Evolutionary conservation across 2,888 invertebrate species (phyloP), one percentile per base, ranked within the genome.

Genomic region (Bugulina stolonifera): DNA sequence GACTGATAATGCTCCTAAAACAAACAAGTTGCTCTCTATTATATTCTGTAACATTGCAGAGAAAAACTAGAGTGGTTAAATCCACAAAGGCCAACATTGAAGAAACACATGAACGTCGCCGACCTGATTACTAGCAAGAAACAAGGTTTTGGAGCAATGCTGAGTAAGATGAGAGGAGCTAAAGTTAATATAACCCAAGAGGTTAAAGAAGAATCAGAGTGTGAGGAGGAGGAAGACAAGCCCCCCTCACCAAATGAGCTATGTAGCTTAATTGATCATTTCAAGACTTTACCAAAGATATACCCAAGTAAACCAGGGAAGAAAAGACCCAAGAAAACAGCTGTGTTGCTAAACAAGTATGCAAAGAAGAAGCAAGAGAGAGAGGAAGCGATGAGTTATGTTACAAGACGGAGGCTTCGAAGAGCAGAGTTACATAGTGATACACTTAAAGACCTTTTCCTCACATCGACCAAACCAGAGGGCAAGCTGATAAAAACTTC

Each of bases 261-360:
- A 14, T 27, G 32, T 32, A 18, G 25, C 10, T 64, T 64, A 32
- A 64, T 64, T 27, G 64, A 64, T 5, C 64, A 64, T 64, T 64
- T 64, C 27, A 64, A 64, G 32, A 64, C 64, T 34, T 32, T 64
- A 5, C 64, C 64, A 25, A 64, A 64, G 27, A 64, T 64, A 5
- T 64, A 64, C 64, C 64, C 64, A 14, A 32, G 32, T n/a, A 64
- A 64, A 32, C 64, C 64, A 14, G 32, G 32, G 27, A 64, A 64
- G n/a, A 22, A 27, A 3, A 64, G n/a, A 32, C 32, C 64, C 1
- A 64, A 64, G 64, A 27, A 27, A 3, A 64, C 64, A 64, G 64
- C 10, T 27, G 5, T 27, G 14, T 29, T 64, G 64, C 22, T 64
- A 2, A 32, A 64, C 10, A 64, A 64, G 27, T 64, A 64, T n/a